Percentiles rank a stretch among this genome's conserved stretches.
These are phyloP conservation scores for Sorex maritimensis DNA, from an alignment of 2,797 vertebrate genomes.

Conservation along the genomic window DNA sequence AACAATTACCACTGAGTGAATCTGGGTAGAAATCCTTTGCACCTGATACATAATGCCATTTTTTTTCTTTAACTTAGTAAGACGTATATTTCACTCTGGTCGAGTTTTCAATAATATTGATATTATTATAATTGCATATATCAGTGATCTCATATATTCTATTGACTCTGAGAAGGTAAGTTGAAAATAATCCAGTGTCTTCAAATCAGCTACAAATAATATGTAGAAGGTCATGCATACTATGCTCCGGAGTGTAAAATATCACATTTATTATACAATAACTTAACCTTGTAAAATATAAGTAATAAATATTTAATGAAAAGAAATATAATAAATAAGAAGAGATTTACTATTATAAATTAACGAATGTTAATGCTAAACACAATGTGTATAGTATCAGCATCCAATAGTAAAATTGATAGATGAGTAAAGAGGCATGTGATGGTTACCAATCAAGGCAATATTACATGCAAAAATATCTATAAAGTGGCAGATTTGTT, in stretches of 20 bases:
- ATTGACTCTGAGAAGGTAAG: slow-evolving; percentile 37
- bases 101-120: slow-evolving; percentile 59
- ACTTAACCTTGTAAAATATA: neutral
- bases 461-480: neutral
- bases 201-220: slow-evolving; percentile 51
- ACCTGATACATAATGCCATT: slow-evolving; percentile 36
- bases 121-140: slow-evolving; percentile 54
- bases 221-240: neutral
- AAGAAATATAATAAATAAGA: neutral
- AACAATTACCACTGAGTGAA: neutral
- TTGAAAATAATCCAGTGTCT: slow-evolving; percentile 55
- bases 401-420: slow-evolving; percentile 7
- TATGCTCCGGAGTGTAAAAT: slow-evolving; percentile 56
- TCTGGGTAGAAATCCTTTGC: neutral
- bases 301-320: slow-evolving; percentile 44
- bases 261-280: neutral
- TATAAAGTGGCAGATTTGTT: slow-evolving; percentile 2
- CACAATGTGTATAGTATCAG: neutral
- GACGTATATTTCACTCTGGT: slow-evolving; percentile 4
- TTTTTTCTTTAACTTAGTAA: slow-evolving; percentile 15
- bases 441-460: slow-evolving; percentile 53
- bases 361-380: slow-evolving; percentile 1
- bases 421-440: slow-evolving; percentile 36
- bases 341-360: slow-evolving; percentile 20
- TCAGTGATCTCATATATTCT: slow-evolving; percentile 46